Conservation (phyloP, 2,113 vertebrate species). For the Hippocampus zosterae region DNA sequence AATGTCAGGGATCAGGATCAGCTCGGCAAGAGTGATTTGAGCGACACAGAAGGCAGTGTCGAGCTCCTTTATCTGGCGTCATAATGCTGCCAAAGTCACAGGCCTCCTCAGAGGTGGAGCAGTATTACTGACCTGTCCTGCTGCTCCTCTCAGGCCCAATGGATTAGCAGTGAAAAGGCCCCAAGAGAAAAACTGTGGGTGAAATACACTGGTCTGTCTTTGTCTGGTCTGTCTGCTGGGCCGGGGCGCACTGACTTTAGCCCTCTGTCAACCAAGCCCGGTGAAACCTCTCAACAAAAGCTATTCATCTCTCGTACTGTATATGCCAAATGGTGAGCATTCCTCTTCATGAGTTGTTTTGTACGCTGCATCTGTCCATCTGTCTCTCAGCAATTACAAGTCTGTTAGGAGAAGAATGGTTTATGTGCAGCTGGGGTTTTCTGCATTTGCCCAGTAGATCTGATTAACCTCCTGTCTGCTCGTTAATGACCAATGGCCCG, state of each 20-base stretch:
- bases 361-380: constrained; percentile 67
- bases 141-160: constrained; percentile 63
- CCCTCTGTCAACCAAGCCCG: constrained; percentile 58
- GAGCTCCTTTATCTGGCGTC: constrained; percentile 59
- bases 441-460: constrained; percentile 52
- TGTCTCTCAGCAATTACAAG: constrained; percentile 58
- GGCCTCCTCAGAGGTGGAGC: constrained; percentile 60
- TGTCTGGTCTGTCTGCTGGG: constrained; percentile 62
- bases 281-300: constrained; percentile 68
- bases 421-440: constrained; percentile 65
- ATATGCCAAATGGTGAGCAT: constrained; percentile 67
- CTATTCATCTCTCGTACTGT: constrained; percentile 69
- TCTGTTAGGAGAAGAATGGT: constrained; percentile 67
- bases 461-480: constrained; percentile 66
- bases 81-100: constrained; percentile 63
- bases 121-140: constrained; percentile 65
- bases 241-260: constrained; percentile 66
- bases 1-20: constrained; percentile 60
- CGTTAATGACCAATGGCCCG: constrained; percentile 50
- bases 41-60: constrained; percentile 62
- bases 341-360: constrained; percentile 65
- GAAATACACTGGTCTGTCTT: constrained; percentile 64
- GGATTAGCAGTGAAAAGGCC: constrained; percentile 70
- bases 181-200: constrained; percentile 61
- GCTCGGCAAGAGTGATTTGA: constrained; percentile 52